Percentiles rank a stretch among this genome's conserved stretches.
These are phyloP conservation scores for Dreissena rostriformis DNA, from an alignment of 1,140 invertebrate species.

Conservation along the genomic window DNA sequence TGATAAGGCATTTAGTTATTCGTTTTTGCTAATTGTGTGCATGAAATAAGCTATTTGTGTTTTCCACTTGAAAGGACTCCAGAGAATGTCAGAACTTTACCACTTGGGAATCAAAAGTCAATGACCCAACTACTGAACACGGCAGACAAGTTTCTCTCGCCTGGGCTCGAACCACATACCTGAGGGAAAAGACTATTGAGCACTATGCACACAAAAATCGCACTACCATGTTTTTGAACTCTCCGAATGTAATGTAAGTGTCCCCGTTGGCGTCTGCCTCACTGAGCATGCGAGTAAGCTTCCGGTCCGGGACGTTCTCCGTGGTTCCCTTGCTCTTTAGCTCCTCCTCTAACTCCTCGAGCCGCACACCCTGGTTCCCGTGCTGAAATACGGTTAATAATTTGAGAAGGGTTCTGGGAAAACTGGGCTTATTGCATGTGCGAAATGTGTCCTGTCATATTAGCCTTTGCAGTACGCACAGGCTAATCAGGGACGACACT, in stretches of 20 bases:
- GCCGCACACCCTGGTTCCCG: constrained; percentile 45
- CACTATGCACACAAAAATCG: neutral
- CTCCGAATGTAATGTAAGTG: constrained; percentile 41
- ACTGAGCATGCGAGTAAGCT: constrained; percentile 20
- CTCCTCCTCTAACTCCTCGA: constrained; percentile 27
- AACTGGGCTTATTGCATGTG: neutral
- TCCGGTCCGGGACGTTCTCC: constrained; percentile 19
- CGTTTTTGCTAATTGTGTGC: no score
- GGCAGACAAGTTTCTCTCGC: neutral
- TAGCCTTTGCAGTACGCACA: neutral
- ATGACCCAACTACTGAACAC: neutral
- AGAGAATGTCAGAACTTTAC: constrained; percentile 2
- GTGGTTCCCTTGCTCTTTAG: constrained; percentile 6
- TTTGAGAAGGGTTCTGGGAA: neutral
- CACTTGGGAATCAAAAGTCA: neutral
- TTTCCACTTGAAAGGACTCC: neutral
- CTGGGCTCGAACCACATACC: neutral
- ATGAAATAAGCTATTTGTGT: no score
- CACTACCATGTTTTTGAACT: constrained; percentile 58
- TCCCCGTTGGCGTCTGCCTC: constrained; percentile 47
- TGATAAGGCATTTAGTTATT: no score
- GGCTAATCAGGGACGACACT: neutral
- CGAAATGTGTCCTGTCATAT: neutral
- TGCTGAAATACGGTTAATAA: constrained; percentile 35
- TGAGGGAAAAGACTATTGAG: neutral